Evolutionary conservation across 1,140 invertebrate species (phyloP).

Genomic region (Bicyclus anynana): DNA sequence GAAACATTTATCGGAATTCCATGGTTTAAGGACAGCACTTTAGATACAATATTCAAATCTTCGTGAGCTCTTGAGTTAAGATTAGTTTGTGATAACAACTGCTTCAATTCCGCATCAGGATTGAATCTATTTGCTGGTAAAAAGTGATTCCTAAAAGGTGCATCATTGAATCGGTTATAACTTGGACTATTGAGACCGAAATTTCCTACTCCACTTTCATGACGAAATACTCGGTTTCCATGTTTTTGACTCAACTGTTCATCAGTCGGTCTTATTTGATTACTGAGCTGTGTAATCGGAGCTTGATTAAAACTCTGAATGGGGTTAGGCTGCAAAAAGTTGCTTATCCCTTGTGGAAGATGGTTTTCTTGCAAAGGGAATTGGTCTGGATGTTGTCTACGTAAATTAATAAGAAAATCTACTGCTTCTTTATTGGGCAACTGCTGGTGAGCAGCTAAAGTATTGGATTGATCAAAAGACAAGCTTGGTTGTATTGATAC

Average conservation of each 20-base stretch:
- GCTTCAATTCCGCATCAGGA: constrained; percentile 80
- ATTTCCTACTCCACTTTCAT: constrained; percentile 75
- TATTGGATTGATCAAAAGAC: constrained; percentile 53
- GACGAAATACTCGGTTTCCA: constrained; percentile 65
- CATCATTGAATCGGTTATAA: constrained; percentile 52
- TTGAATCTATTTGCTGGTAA: constrained; percentile 44
- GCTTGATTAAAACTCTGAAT: constrained; percentile 41
- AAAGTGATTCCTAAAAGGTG: constrained; percentile 51
- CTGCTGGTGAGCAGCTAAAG: constrained; percentile 52
- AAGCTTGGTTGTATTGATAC: constrained; percentile 76
- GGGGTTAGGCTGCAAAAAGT: constrained; percentile 56
- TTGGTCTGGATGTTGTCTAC: constrained; percentile 67
- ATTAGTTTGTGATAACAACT: constrained; percentile 80
- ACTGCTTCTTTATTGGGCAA: constrained; percentile 72
- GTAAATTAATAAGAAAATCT: constrained; percentile 69
- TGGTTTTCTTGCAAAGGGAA: constrained; percentile 72
- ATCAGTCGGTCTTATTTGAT: constrained; percentile 42
- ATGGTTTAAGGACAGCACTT: constrained; percentile 87
- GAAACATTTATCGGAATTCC: constrained; percentile 66
- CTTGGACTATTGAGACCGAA: constrained; percentile 75
- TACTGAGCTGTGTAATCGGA: constrained; percentile 33
- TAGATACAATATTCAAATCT: constrained; percentile 88
- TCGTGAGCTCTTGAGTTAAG: constrained; percentile 80
- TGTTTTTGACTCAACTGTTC: constrained; percentile 51
- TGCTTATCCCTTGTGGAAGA: constrained; percentile 68